Conservation (phyloP, 37 sponge, comb jelly and placozoan species). For the Amphimedon queenslandica region DNA sequence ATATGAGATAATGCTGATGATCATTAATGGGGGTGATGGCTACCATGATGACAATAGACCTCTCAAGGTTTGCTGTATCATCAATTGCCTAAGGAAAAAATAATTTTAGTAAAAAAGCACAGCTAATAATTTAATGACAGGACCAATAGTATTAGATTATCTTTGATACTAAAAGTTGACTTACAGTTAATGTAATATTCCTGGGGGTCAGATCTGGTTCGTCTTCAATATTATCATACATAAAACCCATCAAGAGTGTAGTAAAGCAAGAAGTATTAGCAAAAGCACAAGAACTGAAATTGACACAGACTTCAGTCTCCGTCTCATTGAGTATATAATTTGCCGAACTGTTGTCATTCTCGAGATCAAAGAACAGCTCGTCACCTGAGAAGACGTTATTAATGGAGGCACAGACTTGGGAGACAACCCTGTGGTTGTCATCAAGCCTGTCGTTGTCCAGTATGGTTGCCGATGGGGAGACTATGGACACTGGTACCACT, state of each 20-base stretch:
- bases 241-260: not conserved
- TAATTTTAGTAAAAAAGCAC: not conserved
- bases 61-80: not conserved
- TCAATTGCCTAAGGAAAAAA: slow-evolving; percentile 31
- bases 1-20: slow-evolving; percentile 18
- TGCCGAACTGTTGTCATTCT: not conserved
- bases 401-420: not conserved
- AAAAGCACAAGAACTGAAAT: not conserved
- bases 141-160: not conserved
- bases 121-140: not conserved
- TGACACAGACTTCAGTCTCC: not conserved
- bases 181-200: slow-evolving; percentile 20
- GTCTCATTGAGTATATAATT: not conserved
- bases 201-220: slow-evolving; percentile 22
- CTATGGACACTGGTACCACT: slow-evolving; percentile 24
- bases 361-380: not conserved
- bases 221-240: slow-evolving; percentile 32
- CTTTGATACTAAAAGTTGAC: not conserved
- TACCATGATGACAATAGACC: slow-evolving; percentile 5
- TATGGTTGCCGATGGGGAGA: slow-evolving; percentile 5
- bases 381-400: slow-evolving; percentile 20
- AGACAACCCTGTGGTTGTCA: slow-evolving; percentile 16
- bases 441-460: slow-evolving; percentile 33
- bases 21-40: slow-evolving; percentile 39
- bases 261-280: slow-evolving; percentile 8